These are phyloP conservation scores for Tanytarsus gracilentus DNA, from an alignment of 2,888 invertebrate species.

Conservation along the genomic window DNA sequence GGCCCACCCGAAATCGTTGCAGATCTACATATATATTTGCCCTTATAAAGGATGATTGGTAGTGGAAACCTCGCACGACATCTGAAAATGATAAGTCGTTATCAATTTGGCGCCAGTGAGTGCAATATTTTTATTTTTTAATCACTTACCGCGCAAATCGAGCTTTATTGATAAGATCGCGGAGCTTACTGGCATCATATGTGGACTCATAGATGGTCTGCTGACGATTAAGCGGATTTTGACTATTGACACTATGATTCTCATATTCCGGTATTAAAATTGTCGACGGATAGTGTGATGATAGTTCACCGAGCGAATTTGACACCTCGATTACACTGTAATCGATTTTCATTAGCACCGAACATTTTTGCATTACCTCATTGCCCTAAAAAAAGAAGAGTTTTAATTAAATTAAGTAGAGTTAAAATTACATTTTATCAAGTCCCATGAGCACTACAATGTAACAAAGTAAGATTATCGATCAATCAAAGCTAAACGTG, in stretches of 20 bases:
- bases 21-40: conserved; percentile 64
- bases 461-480: no score
- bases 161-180: conserved; percentile 56
- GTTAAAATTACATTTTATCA: conserved; percentile 26
- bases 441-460: no score
- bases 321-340: conserved; percentile 56
- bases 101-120: neutral
- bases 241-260: conserved; percentile 33
- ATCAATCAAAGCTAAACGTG: no score
- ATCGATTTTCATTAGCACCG: conserved; percentile 56
- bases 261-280: conserved; percentile 57
- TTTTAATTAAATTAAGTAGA: conserved; percentile 9
- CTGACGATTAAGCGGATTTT: conserved; percentile 34
- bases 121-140: neutral
- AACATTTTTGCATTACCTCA: conserved; percentile 52
- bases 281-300: conserved; percentile 61
- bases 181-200: conserved; percentile 49
- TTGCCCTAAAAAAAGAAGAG: conserved; percentile 45
- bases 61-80: conserved; percentile 67
- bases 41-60: conserved; percentile 66
- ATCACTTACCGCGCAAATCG: conserved; percentile 52
- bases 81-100: conserved; percentile 37
- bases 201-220: conserved; percentile 51
- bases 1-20: conserved; percentile 64
- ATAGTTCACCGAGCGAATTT: conserved; percentile 57